Percentiles rank a stretch among this genome's conserved stretches.
Conservation (phyloP, 2,888 invertebrate species). For the Melinopterus prodromus region DNA sequence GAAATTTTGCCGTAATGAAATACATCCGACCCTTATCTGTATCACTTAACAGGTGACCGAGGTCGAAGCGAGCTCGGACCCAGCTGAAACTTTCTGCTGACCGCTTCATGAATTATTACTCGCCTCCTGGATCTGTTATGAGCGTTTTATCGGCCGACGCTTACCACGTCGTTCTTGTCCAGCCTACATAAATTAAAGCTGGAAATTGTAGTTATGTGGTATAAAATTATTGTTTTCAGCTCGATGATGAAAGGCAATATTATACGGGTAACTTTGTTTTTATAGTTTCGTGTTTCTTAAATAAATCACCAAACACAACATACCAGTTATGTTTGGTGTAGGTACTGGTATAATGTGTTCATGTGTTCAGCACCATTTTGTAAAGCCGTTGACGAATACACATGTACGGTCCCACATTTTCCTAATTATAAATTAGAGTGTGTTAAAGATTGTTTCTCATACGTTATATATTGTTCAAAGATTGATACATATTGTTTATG, state of each 20-base stretch:
- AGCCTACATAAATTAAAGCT: neutral
- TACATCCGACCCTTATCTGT: constrained; percentile 4
- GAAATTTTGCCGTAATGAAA: neutral
- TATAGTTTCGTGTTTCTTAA: neutral
- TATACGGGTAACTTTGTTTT: neutral
- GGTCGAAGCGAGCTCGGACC: neutral
- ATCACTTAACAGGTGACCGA: constrained; percentile 4
- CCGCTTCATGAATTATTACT: constrained; percentile 4
- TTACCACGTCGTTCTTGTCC: neutral
- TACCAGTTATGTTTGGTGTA: too few relatives aligned
- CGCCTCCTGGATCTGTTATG: neutral
- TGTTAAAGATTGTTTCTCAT: too few relatives aligned
- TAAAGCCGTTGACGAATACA: too few relatives aligned
- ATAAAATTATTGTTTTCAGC: neutral
- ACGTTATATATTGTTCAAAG: too few relatives aligned
- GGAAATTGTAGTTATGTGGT: neutral
- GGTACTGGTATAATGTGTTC: too few relatives aligned
- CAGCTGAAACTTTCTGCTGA: neutral
- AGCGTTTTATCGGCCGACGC: neutral
- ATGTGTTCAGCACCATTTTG: too few relatives aligned
- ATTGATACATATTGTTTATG: too few relatives aligned
- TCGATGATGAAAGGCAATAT: neutral
- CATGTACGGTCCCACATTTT: too few relatives aligned
- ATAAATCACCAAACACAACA: neutral
- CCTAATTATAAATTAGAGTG: too few relatives aligned